Evolutionary conservation across 2,113 vertebrate genomes (phyloP), one percentile per base, ranked within the genome.

Genomic region (Gopherus evgoodei): DNA sequence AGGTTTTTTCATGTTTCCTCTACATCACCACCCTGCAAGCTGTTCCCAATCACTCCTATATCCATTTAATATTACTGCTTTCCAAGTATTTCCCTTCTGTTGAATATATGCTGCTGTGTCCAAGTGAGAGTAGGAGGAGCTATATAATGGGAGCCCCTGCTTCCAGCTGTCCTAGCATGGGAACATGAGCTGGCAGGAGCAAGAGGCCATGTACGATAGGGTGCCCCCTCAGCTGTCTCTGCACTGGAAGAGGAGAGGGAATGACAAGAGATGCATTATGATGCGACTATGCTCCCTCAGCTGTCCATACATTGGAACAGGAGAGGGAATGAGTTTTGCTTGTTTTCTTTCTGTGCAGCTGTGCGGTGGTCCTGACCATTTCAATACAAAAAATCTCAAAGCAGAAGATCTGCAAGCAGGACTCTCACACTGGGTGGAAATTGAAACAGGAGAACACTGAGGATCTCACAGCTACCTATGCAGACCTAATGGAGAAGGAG

Each of bases 341-440:
- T 90, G 59, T 87, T 96, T 94, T 94, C 94, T 96, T 97, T 95
- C 93, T 96, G 93, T 95, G 93, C 95, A 97, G 97, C 96, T 97
- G 97, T 11, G 7, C 75, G 0, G 5, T 93, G 82, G 95, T 92
- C 82, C 82, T 0, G 1, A 88, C 9, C 35, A 82, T 96, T 95
- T 92, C 83, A 96, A 90, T 94, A 91, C 93, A 96, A 97, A 91
- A 88, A 88, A 96, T 92, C 95, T 96, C 86, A n/a, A 75, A 94
- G 83, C 24, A 90, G 87, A 90, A 96, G 95, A 93, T 95, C 84
- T 96, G 65, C 88, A 87, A 94, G 86, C 89, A 87, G 88, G 95
- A 42, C 54, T 81, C 57, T 69, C 82, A 90, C 80, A 94, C n/a
- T 88, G 89, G 88, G 19, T 87, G 93, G 1, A 5, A 47, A 54